Base-by-base conservation (phyloP, 37 sponge, comb jelly and placozoan genomes). In the Geodia barretti region DNA sequence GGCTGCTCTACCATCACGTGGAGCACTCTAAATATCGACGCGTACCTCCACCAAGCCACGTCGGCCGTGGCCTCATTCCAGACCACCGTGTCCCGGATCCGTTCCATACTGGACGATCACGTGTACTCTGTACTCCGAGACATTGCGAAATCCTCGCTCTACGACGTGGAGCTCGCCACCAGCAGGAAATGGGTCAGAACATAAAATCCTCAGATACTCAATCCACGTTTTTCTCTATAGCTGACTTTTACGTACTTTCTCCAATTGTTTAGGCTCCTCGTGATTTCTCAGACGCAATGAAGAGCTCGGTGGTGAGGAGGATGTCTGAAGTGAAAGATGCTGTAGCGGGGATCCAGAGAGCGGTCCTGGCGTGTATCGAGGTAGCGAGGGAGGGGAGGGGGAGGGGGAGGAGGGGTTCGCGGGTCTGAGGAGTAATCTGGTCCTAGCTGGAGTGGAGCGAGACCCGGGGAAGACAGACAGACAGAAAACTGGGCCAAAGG, bases 21-120 rank as follows among this genome's bases (percentile, higher is more conserved):
- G 97, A 93, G 72, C 68, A 89, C 85, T 14, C 78, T 97, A 62
- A 97, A 97, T 82, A 97, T 97, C 37, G 97, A 97, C 77, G 95
- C 91, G 35, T 97, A 82, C 85, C 79, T 94, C 29, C 90, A 97
- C 80, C 70, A 54, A 11, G 88, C 81, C 3, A 54, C 81, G 38
- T 3, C 76, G 1, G 33, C 83, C 24, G 68, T 82, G 68, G 54
- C 83, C 41, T 8, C 64, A 21, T 61, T 95, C 59, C 30, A 39
- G 40, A 61, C 39, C 25, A 68, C 83, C 28, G 92, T 62, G 0
- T 69, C 7, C 11, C 41, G 73, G 33, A 62, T 79, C 29, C 33
- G 19, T 5, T 36, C 9, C 68, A 87, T 87, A 28, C 73, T 84
- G 47, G 41, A 59, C 61, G 80, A 68, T 2, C 73, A 33, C 4